Evolutionary conservation across 2,888 invertebrate species (phyloP), one percentile per base, ranked within the genome.

Genomic region (Euplagia quadripunctaria): DNA sequence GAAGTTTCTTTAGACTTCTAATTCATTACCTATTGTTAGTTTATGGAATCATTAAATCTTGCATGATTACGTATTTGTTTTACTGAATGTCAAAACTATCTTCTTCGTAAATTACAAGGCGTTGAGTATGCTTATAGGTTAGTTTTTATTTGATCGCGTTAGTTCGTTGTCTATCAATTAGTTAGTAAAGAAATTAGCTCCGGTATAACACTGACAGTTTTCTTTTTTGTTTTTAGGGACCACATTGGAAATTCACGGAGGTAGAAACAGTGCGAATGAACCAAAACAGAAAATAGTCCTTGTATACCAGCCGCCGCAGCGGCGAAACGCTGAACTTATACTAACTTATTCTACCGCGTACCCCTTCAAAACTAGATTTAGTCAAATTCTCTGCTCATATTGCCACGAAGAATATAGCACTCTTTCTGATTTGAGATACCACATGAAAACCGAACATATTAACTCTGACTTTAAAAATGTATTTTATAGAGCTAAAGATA

Each of bases 211-310:
- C 90, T 94, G 93, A 94, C 94, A 90, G 90, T 88, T 89, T 91
- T 93, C 90, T 94, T 94, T 93, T 94, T 93, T 94, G 91, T 94
- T 95, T 95, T 94, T 95, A 95, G 95, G 95, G 88, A 86, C 90
- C 89, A 91, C 90, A 89, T 92, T 94, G 94, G 93, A 93, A 92
- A 92, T 94, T 86, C 91, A 90, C 84, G 91, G 93, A 84, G 92
- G 91, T 93, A 92, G 84, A 89, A 89, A 92, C 83, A 90, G 83
- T 89, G 91, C 91, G 82, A 90, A 82, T 87, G 92, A 92, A 83
- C 85, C 87, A 86, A 93, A 91, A 93, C 92, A 92, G 93, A 95
- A 93, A 94, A 92, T 95, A 81, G 88, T 94, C 81, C 93, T 94
- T 87, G 92, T 94, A 78, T 92, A 91, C 90, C 94, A 94, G 89